Conservation (phyloP, 2,113 vertebrate species). For the Naja naja region DNA sequence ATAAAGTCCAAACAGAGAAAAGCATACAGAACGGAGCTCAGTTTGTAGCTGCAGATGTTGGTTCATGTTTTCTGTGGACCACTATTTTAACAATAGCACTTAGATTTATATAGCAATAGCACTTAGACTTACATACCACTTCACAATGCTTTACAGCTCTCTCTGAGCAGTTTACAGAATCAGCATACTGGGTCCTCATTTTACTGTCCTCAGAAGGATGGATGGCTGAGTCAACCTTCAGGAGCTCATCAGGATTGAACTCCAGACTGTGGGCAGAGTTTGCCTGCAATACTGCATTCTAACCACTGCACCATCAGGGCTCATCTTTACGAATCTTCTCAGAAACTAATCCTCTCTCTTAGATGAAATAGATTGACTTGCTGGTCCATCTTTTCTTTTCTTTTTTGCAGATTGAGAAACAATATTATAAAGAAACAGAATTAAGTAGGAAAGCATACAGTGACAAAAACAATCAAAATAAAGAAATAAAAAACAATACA, state of each 20-base stretch:
- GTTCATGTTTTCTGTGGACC: background rate
- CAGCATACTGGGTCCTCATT: background rate
- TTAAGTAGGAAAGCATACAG: background rate
- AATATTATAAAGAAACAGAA: background rate
- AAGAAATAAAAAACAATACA: background rate
- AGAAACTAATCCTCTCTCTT: background rate
- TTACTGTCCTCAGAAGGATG: background rate
- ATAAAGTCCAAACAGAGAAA: background rate
- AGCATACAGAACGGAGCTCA: background rate
- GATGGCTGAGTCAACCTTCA: background rate
- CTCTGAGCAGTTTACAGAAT: background rate
- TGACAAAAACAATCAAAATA: background rate
- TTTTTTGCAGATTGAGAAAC: background rate
- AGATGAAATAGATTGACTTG: background rate
- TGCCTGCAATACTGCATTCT: background rate
- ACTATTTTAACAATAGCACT: background rate
- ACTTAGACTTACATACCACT: background rate
- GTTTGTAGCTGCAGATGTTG: background rate
- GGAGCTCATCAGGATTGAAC: background rate
- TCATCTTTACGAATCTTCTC: background rate
- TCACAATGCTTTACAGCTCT: background rate
- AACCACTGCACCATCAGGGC: background rate
- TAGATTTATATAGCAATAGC: background rate
- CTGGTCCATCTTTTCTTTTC: background rate
- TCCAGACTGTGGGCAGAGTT: background rate